These are phyloP conservation scores for Mustela nigripes DNA, from an alignment of 2,113 vertebrate genomes.

Conservation along the genomic window DNA sequence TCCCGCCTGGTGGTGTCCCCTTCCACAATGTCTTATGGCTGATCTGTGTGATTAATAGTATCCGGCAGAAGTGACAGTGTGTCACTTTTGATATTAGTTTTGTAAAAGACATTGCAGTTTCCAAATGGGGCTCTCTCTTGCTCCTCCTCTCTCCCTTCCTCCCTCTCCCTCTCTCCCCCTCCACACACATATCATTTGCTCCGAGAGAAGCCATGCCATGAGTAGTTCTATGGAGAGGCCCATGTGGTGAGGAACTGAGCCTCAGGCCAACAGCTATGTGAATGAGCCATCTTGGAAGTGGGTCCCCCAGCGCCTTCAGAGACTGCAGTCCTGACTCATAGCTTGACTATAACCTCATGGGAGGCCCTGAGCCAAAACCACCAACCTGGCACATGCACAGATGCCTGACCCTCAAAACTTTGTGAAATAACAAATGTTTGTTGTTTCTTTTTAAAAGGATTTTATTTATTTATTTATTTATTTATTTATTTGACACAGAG, in stretches of 20 bases:
- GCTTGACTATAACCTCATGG: neutral
- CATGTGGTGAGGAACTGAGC: neutral
- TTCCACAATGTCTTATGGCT: neutral
- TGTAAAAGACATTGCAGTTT: neutral
- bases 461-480: too few species aligned
- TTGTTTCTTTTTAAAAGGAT: too few species aligned
- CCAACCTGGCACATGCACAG: neutral
- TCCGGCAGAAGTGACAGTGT: neutral
- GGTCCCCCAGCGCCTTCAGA: neutral
- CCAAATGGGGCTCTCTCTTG: neutral
- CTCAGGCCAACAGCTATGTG: neutral
- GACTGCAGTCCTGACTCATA: neutral
- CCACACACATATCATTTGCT: neutral
- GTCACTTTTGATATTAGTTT: conserved; percentile 5
- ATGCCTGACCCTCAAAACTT: neutral
- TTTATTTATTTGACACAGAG: too few species aligned
- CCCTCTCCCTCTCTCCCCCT: neutral
- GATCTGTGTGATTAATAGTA: neutral
- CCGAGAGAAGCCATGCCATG: neutral
- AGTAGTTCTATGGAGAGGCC: neutral
- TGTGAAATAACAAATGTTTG: neutral
- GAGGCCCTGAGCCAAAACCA: neutral
- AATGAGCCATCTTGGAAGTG: neutral
- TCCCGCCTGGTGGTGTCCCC: neutral
- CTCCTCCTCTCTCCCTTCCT: neutral